Conservation (phyloP, 2,113 vertebrate genomes). For the Oceanites oceanicus region DNA sequence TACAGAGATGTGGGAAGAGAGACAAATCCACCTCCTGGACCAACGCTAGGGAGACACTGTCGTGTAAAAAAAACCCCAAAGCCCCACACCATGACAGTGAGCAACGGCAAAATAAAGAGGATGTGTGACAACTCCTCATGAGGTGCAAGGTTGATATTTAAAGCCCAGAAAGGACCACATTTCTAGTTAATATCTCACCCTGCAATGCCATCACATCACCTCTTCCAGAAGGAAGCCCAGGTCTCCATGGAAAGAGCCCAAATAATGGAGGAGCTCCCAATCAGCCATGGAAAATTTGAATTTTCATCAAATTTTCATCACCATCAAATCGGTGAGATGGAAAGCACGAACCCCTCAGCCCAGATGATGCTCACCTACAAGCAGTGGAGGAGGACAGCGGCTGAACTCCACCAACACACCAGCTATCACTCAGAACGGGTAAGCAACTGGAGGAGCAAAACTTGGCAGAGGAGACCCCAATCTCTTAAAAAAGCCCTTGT, state of each 20-base stretch:
- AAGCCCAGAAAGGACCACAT: background rate
- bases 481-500: background rate
- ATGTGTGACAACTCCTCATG: background rate
- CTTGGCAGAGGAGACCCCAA: background rate
- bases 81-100: fast-evolving
- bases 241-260: background rate
- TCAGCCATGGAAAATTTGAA: background rate
- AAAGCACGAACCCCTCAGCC: background rate
- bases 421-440: background rate
- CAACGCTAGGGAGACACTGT: fast-evolving
- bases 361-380: background rate
- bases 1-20: background rate
- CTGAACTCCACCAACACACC: background rate
- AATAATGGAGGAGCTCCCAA: background rate
- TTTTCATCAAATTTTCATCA: too few species aligned
- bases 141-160: background rate
- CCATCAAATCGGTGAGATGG: background rate
- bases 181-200: background rate
- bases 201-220: background rate
- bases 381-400: background rate
- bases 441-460: background rate
- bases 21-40: background rate
- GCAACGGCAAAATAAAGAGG: background rate
- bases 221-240: background rate
- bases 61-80: background rate